Base-by-base conservation (phyloP, 2,113 vertebrate genomes). In the Oreochromis aureus region DNA sequence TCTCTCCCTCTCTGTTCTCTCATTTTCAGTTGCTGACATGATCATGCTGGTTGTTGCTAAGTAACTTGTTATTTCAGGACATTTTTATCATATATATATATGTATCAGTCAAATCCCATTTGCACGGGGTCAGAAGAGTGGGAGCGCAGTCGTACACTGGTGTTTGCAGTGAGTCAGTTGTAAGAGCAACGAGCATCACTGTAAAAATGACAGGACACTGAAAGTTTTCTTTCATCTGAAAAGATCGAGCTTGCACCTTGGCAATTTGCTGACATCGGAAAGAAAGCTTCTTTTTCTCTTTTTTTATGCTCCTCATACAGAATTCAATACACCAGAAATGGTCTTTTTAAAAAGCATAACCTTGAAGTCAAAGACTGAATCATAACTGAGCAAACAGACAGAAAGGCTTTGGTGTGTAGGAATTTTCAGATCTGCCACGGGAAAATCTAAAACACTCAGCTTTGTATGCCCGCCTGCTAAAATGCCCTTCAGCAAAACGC, bases 21-120 rank as follows among this genome's bases (percentile, higher is more conserved):
- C 71, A 48, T 83, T 55, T 82, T 84, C 58, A 48, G 10, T 10
- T 48, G 73, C 73, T 84, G 83, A 76, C 15, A 30, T 59, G 73
- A 82, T 87, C 69, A 76, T 19, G 24, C 51, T 54, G 81, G 80
- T 84, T 89, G 92, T 93, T 93, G 92, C 92, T 89, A 82, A 89
- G 92, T 86, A 87, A 93, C 90, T 87, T 86, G 85, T 83, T 88
- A 78, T 86, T 91, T 80, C 46, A 54, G 73, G 61, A 82, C 54
- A 86, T 92, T 78, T 88, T 84, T 22, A 87, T 91, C 73, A 89
- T 80, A 82, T 86, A 81, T 86, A 81, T 86, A 81, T 80, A 80
- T 76, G 55, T 84, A 81, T 89, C 61, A 81, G 61, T 89, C 71
- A 89, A 84, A 87, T 84, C 85, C 85, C 56, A 41, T 87, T 81